These are phyloP conservation scores for Pelvicachromis taeniatus DNA, from an alignment of 2,113 vertebrate genomes.

Conservation along the genomic window DNA sequence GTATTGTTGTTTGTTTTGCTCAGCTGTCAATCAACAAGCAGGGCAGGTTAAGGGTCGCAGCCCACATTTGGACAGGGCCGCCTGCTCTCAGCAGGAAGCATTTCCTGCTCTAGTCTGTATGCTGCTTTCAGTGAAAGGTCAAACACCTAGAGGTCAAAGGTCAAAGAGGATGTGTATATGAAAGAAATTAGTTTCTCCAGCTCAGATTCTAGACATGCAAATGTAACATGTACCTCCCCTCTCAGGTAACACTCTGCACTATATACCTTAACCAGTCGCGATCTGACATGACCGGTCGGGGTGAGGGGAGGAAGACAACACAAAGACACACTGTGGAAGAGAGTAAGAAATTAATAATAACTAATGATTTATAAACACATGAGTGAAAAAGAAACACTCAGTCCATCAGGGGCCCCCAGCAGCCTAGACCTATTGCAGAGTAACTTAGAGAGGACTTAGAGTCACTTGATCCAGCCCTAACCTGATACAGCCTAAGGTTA, in stretches of 20 bases:
- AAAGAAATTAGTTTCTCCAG: slow-evolving; percentile 34
- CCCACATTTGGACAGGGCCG: slow-evolving; percentile 15
- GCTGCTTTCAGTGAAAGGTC: slow-evolving; percentile 19
- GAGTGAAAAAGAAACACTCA: background rate
- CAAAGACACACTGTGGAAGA: background rate
- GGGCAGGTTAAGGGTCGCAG: slow-evolving; percentile 37
- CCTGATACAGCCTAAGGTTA: background rate
- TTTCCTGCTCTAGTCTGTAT: slow-evolving; percentile 43
- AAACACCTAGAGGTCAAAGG: slow-evolving; percentile 15
- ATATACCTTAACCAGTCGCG: background rate
- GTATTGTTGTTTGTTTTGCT: slow-evolving; percentile 9
- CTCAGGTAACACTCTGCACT: background rate
- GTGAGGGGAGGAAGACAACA: too few species aligned
- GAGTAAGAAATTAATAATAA: background rate
- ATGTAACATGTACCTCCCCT: background rate
- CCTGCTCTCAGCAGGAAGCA: slow-evolving; percentile 38
- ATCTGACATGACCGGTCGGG: background rate
- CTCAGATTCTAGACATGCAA: slow-evolving; percentile 7
- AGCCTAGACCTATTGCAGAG: background rate
- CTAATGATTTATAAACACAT: background rate
- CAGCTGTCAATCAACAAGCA: slow-evolving; percentile 36
- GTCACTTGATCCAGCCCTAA: background rate
- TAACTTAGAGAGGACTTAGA: background rate
- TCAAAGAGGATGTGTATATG: slow-evolving; percentile 1
- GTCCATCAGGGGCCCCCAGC: background rate